A percentile compares a stretch with the other conserved stretches of the same genome.
Conservation (phyloP, 1,140 invertebrate genomes). For the Cotesia chilonis region DNA sequence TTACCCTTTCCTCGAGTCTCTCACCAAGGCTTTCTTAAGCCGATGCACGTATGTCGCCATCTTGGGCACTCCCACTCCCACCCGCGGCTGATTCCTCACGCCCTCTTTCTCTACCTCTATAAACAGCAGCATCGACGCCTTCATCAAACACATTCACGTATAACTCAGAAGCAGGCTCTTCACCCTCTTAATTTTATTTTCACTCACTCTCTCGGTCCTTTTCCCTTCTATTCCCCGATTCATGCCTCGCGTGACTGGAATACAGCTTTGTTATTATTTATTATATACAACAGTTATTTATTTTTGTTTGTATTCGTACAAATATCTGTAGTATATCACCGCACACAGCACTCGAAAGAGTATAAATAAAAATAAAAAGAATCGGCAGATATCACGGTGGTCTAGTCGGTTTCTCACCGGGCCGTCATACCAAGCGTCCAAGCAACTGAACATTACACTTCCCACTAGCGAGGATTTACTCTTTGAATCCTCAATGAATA, state of each 20-base stretch:
- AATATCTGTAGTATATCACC: no score
- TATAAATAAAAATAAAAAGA: no score
- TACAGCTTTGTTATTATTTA: no score
- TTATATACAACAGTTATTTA: no score
- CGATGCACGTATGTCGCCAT: slow-evolving; percentile 51
- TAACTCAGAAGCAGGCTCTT: slow-evolving; percentile 2
- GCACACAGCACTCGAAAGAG: no score
- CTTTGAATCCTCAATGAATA: slow-evolving; percentile 38
- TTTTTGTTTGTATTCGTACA: no score
- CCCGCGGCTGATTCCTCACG: slow-evolving; percentile 42
- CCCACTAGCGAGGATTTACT: neutral
- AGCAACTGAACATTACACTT: no score
- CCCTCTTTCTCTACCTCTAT: slow-evolving; percentile 41
- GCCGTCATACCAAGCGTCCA: no score
- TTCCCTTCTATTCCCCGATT: slow-evolving; percentile 13
- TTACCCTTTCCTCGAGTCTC: slow-evolving; percentile 54
- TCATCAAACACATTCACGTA: slow-evolving; percentile 34
- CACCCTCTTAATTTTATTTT: no score
- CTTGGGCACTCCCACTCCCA: slow-evolving; percentile 58
- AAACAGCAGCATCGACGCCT: slow-evolving; percentile 16
- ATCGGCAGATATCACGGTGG: no score
- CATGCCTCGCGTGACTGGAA: no score
- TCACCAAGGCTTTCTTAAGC: neutral
- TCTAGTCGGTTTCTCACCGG: no score
- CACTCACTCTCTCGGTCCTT: neutral